A percentile compares a stretch with the other conserved stretches of the same genome.
phyloP scores from a whole-genome alignment of 2,113 vertebrate genomes.

The Pteropus alecto region DNA sequence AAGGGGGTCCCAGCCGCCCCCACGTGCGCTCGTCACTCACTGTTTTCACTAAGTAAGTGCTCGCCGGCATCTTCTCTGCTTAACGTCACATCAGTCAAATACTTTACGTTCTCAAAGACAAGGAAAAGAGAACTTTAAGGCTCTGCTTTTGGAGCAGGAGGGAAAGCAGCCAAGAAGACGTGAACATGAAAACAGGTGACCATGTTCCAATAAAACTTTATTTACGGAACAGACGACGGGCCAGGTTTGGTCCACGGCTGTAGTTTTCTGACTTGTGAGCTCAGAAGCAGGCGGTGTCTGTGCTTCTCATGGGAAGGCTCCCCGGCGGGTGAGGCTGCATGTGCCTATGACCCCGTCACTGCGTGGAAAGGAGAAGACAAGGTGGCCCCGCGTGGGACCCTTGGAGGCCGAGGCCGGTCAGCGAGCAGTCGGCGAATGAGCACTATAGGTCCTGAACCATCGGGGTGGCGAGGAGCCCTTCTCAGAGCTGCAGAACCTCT shows the following conservation, averaged over 20 bases:
- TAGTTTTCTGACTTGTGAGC: not conserved
- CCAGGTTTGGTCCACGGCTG: not conserved
- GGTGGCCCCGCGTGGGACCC: fast-evolving
- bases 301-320: conserved; percentile 85
- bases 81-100: not conserved
- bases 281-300: conserved; percentile 85
- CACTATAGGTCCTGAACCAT: not conserved
- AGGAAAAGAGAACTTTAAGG: not conserved
- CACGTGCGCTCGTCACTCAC: not conserved
- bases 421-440: not conserved
- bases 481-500: not conserved
- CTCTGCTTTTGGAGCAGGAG: not conserved
- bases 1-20: not conserved
- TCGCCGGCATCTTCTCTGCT: not conserved
- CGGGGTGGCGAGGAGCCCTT: not conserved
- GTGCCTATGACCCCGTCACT: conserved; percentile 83
- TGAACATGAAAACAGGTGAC: not conserved
- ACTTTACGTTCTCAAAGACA: not conserved
- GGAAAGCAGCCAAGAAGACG: not conserved
- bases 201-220: not conserved
- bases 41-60: not conserved
- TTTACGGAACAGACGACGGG: not conserved
- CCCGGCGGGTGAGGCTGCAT: conserved; percentile 89
- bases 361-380: too few relatives aligned
- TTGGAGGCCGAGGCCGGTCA: not conserved